Evolutionary conservation across 2,797 vertebrate genomes (phyloP).

Genomic region (Phataginus tetradactyla): DNA sequence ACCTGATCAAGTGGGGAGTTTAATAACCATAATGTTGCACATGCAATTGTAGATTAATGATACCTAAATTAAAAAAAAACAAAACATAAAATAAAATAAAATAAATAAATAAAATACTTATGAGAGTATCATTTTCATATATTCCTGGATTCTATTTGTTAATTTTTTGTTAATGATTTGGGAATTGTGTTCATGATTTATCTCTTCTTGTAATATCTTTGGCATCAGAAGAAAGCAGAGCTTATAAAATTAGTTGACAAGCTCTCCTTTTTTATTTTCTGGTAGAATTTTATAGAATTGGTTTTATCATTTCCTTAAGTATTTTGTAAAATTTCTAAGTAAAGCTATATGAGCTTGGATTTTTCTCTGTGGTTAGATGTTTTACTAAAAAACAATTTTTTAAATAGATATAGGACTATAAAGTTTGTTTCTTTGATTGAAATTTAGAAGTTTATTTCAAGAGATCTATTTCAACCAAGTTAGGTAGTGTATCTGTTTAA

Average conservation of each 20-base stretch:
- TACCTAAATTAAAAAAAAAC: no score
- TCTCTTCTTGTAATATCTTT: not conserved
- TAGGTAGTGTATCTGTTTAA: not conserved
- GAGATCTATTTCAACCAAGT: not conserved
- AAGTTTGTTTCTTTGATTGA: not conserved
- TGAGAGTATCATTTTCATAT: not conserved
- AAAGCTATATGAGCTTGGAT: not conserved
- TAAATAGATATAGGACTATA: not conserved
- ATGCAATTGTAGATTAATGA: no score
- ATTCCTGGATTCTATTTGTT: not conserved
- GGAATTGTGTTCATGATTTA: not conserved
- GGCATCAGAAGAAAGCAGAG: not conserved
- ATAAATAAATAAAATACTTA: no score
- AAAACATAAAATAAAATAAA: no score
- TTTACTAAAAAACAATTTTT: not conserved
- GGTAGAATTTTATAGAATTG: not conserved
- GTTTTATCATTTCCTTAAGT: constrained; percentile 13
- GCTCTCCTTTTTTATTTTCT: not conserved
- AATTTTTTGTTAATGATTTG: not conserved
- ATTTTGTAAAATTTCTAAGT: not conserved
- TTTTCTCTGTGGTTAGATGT: not conserved
- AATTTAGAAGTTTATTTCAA: not conserved
- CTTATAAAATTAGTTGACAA: not conserved
- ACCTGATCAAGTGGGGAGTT: no score
- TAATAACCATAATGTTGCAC: no score